These are phyloP conservation scores for Amblyopsis rosae DNA, from an alignment of 2,113 vertebrate species.

Conservation along the genomic window DNA sequence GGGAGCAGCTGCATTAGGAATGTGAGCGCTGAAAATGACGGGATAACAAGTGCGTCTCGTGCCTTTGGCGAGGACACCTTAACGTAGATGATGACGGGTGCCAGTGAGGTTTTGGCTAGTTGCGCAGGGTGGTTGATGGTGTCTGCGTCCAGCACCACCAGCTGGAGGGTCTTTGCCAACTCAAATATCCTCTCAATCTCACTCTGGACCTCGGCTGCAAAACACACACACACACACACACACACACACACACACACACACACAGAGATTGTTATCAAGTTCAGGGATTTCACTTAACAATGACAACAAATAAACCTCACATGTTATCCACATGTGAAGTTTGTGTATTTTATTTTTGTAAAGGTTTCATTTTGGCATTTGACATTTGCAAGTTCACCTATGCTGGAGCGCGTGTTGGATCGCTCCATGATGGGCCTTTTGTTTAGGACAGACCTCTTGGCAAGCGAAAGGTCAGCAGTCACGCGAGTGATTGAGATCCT, in stretches of 20 bases:
- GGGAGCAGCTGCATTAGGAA: neutral
- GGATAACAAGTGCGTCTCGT: neutral
- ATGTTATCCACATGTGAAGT: neutral
- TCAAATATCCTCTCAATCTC: constrained; percentile 97
- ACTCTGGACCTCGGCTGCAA: constrained; percentile 91
- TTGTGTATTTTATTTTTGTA: neutral
- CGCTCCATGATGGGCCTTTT: constrained; percentile 95
- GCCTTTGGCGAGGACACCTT: constrained; percentile 98
- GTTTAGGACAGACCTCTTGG: constrained; percentile 95
- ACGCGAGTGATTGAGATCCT: constrained; percentile 97
- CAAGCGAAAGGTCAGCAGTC: constrained; percentile 92
- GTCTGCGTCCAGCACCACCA: constrained; percentile 93
- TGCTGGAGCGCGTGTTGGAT: constrained; percentile 91
- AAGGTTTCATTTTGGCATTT: neutral
- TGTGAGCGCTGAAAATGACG: neutral
- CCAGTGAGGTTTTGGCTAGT: constrained; percentile 94
- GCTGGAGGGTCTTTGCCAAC: constrained; percentile 93
- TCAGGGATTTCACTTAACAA: no score
- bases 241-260: no score
- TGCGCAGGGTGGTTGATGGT: constrained; percentile 96
- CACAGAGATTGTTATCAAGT: no score
- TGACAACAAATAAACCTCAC: no score
- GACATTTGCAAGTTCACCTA: constrained; percentile 78
- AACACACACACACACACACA: neutral
- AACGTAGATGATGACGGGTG: constrained; percentile 93